Percentiles rank a stretch among this genome's conserved stretches.
These are phyloP conservation scores for Rhinoderma darwinii DNA, from an alignment of 2,113 vertebrate species.

Conservation along the genomic window DNA sequence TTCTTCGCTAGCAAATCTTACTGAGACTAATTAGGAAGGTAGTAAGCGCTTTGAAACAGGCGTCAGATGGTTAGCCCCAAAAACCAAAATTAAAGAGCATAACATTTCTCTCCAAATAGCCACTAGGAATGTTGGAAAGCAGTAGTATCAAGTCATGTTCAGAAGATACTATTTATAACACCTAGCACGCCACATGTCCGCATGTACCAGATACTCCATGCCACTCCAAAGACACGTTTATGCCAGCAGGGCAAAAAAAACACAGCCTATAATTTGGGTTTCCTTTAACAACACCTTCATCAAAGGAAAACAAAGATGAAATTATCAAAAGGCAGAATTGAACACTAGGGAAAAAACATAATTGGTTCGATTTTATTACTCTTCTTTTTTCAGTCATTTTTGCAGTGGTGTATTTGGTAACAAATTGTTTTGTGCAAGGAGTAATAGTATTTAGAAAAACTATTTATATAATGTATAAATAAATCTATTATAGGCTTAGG, in stretches of 20 bases:
- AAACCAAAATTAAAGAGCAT: slow-evolving; percentile 88
- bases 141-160: slow-evolving; percentile 74
- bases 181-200: slow-evolving; percentile 74
- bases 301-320: neutral
- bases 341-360: neutral
- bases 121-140: slow-evolving; percentile 79
- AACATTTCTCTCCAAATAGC: slow-evolving; percentile 75
- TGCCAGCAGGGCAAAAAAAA: slow-evolving; percentile 17
- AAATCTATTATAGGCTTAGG: too few relatives aligned
- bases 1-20: slow-evolving; percentile 76
- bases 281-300: slow-evolving; percentile 27
- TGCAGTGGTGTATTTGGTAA: neutral
- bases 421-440: too few relatives aligned
- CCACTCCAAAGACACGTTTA: slow-evolving; percentile 45
- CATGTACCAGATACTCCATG: slow-evolving; percentile 55
- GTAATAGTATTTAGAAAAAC: too few relatives aligned
- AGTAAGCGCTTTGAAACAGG: slow-evolving; percentile 85
- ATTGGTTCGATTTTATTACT: neutral
- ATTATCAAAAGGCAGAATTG: neutral
- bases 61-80: slow-evolving; percentile 89
- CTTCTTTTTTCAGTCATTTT: neutral
- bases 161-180: slow-evolving; percentile 94
- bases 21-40: slow-evolving; percentile 73
- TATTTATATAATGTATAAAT: too few relatives aligned
- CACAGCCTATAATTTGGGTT: slow-evolving; percentile 27